A percentile compares a stretch with the other conserved stretches of the same genome.
These are phyloP conservation scores for Thalassophryne amazonica DNA, from an alignment of 2,797 vertebrate species.

Conservation along the genomic window DNA sequence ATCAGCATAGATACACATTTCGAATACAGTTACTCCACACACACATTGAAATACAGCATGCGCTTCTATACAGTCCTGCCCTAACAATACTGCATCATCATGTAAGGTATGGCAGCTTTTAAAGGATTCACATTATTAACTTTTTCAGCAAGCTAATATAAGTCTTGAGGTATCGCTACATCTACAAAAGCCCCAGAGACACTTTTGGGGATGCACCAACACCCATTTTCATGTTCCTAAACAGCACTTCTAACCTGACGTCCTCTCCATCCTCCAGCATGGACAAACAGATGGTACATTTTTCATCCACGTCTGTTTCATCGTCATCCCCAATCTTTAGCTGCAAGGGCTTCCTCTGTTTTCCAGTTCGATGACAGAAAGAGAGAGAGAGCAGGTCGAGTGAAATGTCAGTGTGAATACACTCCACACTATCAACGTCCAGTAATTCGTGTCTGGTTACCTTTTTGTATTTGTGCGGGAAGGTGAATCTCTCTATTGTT, in stretches of 20 bases:
- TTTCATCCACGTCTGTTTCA: slow-evolving; percentile 94
- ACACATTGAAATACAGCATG: no score
- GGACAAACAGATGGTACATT: slow-evolving; percentile 97
- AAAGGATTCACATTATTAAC: no score
- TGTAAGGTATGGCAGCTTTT: no score
- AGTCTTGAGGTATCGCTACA: no score
- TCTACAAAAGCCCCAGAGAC: no score
- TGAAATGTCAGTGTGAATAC: neutral
- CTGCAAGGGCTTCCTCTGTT: slow-evolving; percentile 91
- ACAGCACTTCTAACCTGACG: slow-evolving; percentile 82
- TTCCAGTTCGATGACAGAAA: slow-evolving; percentile 21
- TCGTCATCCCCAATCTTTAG: slow-evolving; percentile 88
- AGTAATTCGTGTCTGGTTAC: slow-evolving; percentile 55
- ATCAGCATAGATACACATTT: no score
- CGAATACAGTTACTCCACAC: no score
- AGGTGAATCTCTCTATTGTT: slow-evolving; percentile 96
- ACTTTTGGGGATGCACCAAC: no score
- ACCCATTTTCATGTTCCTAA: no score
- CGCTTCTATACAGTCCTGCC: no score
- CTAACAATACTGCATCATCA: no score
- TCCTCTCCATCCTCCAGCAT: slow-evolving; percentile 97
- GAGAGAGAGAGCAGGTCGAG: slow-evolving; percentile 9
- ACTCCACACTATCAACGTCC: neutral
- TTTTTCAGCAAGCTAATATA: no score
- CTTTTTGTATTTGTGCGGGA: slow-evolving; percentile 99